Percentiles rank a stretch among this genome's conserved stretches.
Conservation (phyloP, 2,888 invertebrate genomes). For the Slavum lentiscoides region DNA sequence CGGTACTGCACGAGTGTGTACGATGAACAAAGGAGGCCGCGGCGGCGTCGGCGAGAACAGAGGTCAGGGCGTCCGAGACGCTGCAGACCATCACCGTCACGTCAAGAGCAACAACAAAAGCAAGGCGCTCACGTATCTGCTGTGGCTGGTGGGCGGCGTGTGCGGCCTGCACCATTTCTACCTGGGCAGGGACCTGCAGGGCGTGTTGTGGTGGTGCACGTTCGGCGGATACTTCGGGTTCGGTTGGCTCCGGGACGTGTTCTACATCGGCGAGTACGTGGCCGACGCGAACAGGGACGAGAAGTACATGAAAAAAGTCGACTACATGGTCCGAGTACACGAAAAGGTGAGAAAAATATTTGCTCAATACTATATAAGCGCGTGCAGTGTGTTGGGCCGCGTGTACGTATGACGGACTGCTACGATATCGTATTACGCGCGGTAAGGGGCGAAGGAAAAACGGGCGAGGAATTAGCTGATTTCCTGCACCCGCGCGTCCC, state of each 20-base stretch:
- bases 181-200: constrained; percentile 83
- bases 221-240: constrained; percentile 81
- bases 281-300: constrained; percentile 78
- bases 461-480: no score
- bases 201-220: constrained; percentile 86
- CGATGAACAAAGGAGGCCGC: no score
- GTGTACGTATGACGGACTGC: no score
- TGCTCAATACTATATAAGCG: no score
- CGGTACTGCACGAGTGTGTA: no score
- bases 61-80: neutral
- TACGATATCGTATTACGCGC: no score
- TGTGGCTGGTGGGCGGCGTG: constrained; percentile 86
- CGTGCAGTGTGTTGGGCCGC: no score
- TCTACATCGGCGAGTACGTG: constrained; percentile 83
- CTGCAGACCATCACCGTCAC: neutral
- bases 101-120: constrained; percentile 59
- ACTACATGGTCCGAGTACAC: constrained; percentile 66
- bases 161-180: constrained; percentile 92
- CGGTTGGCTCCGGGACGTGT: constrained; percentile 86
- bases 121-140: constrained; percentile 72
- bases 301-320: constrained; percentile 68
- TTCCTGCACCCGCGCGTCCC: no score
- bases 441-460: no score
- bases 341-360: constrained; percentile 68
- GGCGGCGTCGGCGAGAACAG: no score